Evolutionary conservation across 2,888 invertebrate genomes (phyloP), one percentile per base, ranked within the genome.

Genomic region (Hofmannophila pseudospretella): DNA sequence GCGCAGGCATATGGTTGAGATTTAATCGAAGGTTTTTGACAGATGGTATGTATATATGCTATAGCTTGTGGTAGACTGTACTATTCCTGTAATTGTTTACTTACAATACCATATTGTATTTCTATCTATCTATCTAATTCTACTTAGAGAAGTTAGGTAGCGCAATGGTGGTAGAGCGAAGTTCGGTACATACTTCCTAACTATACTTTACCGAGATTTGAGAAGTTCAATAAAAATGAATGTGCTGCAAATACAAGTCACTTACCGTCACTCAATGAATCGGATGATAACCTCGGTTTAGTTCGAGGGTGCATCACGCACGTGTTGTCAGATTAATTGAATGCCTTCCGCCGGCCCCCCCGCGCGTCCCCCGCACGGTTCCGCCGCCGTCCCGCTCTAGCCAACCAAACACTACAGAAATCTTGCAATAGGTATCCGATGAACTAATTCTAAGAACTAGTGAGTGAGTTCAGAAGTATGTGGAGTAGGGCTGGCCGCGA

Each of bases 291-390:
- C 58, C 64, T 62, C 55, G 54, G 61, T 45, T 44, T 44, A 61
- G 52, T 47, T 49, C 51, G 51, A 65, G 69, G 68, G 70, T 69
- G 75, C 74, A 76, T 70, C 66, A 74, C 77, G 77, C 82, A 81
- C 81, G 84, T 85, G 81, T 77, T 76, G 70, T 58, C 68, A 58
- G 71, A 70, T 73, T 79, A 82, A 82, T 79, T 81, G 77, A 75
- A 78, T 75, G 69, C 67, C 67, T 69, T 55, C 65, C 58, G 50
- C 49, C 52, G 45, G 43, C 49, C 34, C 19, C 41, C 41, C 31
- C 8, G 41, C 32, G 34, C 35, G 20, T 29, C 7, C 42, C 32
- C 33, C 35, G 16, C 41, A 45, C 19, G 38, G 48, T 46, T 43
- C 47, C 44, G 45, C 40, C 39, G 38, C 34, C 36, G 16, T 30